These are phyloP conservation scores for Epinotia bilunana DNA, from an alignment of 2,888 invertebrate species.

Conservation along the genomic window DNA sequence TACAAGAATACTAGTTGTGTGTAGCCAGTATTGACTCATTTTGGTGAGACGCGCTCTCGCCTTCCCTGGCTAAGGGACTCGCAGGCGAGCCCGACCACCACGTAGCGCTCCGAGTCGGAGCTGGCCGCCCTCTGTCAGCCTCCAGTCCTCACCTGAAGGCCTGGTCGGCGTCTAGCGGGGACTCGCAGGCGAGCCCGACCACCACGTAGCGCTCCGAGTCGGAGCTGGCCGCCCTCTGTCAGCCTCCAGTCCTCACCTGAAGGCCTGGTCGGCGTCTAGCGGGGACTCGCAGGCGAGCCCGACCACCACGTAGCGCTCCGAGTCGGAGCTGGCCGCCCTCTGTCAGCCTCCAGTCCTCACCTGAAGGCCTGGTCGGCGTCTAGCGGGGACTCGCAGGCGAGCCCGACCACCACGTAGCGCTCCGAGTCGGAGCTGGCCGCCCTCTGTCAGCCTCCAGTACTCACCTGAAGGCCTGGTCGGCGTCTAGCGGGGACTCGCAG, in stretches of 20 bases:
- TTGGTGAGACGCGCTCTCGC: too few relatives aligned
- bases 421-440: conserved; percentile 93
- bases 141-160: conserved; percentile 83
- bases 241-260: conserved; percentile 71
- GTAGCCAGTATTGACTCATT: too few relatives aligned
- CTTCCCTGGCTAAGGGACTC: too few relatives aligned
- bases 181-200: conserved; percentile 87
- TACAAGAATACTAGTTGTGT: too few relatives aligned
- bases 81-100: conserved; percentile 89
- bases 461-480: conserved; percentile 88
- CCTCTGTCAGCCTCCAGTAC: background rate
- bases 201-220: conserved; percentile 95
- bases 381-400: conserved; percentile 87
- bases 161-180: conserved; percentile 88
- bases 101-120: conserved; percentile 86
- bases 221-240: conserved; percentile 85
- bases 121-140: too few relatives aligned
- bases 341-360: conserved; percentile 53
- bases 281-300: conserved; percentile 87
- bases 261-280: conserved; percentile 89
- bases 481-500: conserved; percentile 86
- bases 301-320: conserved; percentile 91
- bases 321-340: conserved; percentile 89
- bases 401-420: conserved; percentile 89
- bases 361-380: conserved; percentile 89